Base-by-base conservation (phyloP, 2,113 vertebrate genomes). In the Petrocephalus microphthalmus region DNA sequence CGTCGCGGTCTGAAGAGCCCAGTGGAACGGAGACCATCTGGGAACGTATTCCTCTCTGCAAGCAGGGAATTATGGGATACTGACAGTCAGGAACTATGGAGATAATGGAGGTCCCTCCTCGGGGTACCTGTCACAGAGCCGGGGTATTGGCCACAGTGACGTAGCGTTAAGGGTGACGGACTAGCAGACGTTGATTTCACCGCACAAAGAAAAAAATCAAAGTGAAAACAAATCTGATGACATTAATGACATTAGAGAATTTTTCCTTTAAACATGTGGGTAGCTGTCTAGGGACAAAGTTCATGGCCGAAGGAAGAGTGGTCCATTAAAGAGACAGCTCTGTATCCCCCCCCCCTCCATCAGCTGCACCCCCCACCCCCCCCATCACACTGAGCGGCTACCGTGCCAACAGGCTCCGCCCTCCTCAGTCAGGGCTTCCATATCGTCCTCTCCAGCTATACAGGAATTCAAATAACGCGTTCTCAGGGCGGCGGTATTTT, bases 401-500 rank as follows among this genome's bases (percentile, higher is more conserved):
- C 90, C 91, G 64, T 88, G 87, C 89, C 86, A 45, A 37, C 85
- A 89, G 84, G 84, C 90, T 82, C 74, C 45, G 86, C 90, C 91
- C 91, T 90, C 47, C 88, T 74, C 74, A 84, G 67, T 83, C 81
- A 90, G 91, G 87, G 85, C 29, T 33, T 53, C 20, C 49, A 10
- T 84, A 49, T 52, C 7, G 19, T 47, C 56, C 85, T 51, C 42
- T 47, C 20, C 57, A 91, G 92, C 90, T 90, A 88, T 54, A 81
- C 25, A 1, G n/a, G 91, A 89, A 91, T 90, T 90, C 57, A 90
- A 88, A 33, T 83, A 81, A 19, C 45, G n/a, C 49, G 29, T 90
- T 92, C 88, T 56, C 53, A 89, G 49, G n/a, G 71, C 25, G 42
- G 13, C 20, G 3, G 5, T 42, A 49, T 42, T 67, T 51, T 51